A percentile compares a stretch with the other conserved stretches of the same genome.
phyloP scores from a whole-genome alignment of 1,140 invertebrate species.

The Neotoxoptera formosana region DNA sequence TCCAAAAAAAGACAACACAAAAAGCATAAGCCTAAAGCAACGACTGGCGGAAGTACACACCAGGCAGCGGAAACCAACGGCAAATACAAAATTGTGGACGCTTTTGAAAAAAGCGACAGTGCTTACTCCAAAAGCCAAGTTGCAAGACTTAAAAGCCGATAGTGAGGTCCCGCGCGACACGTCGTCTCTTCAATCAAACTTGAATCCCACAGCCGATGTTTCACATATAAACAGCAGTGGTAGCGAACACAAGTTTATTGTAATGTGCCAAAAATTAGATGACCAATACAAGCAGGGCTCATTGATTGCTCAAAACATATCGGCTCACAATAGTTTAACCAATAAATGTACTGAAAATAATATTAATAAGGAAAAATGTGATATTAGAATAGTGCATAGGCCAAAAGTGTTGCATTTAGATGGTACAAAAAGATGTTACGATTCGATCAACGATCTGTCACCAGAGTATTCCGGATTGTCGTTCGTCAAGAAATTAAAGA shows the following conservation, averaged over 20 bases:
- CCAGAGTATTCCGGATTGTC: slow-evolving; percentile 86
- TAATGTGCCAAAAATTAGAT: slow-evolving; percentile 54
- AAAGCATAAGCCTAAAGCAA: slow-evolving; percentile 36
- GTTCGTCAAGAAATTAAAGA: slow-evolving; percentile 87
- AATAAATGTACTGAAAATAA: slow-evolving; percentile 50
- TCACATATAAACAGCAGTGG: background rate
- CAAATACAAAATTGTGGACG: slow-evolving; percentile 63
- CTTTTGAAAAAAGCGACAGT: slow-evolving; percentile 65
- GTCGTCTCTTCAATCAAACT: background rate
- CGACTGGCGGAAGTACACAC: background rate
- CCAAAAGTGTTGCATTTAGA: slow-evolving; percentile 28
- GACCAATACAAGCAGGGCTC: slow-evolving; percentile 52
- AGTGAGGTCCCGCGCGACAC: background rate
- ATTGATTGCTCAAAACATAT: slow-evolving; percentile 56
- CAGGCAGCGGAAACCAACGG: slow-evolving; percentile 58
- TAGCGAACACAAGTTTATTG: background rate
- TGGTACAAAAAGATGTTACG: slow-evolving; percentile 65
- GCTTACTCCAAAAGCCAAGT: slow-evolving; percentile 38
- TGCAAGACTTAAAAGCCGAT: slow-evolving; percentile 14
- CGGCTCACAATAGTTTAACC: slow-evolving; percentile 38
- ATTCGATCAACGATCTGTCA: slow-evolving; percentile 84
- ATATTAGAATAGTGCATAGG: slow-evolving; percentile 51
- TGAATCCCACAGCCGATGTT: background rate
- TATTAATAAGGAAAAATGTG: slow-evolving; percentile 48
- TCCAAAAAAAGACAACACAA: background rate